Conservation (phyloP, 2,797 vertebrate species). For the Hydrolagus colliei region DNA sequence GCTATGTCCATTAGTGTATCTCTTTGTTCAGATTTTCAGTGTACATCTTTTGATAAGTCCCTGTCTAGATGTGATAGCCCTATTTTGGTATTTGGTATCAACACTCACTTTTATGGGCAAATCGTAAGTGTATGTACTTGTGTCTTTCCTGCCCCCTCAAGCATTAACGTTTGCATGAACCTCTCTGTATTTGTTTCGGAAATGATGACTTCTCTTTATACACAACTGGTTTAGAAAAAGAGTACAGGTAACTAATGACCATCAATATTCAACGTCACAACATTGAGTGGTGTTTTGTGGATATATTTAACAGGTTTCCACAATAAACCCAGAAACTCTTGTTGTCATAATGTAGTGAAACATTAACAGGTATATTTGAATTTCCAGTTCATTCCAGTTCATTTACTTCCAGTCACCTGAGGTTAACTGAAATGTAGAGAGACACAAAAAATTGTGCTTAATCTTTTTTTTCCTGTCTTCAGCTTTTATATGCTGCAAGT, state of each 20-base stretch:
- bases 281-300: not conserved
- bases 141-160: not conserved
- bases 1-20: not conserved
- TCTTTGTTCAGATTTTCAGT: not conserved
- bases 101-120: not conserved
- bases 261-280: not conserved
- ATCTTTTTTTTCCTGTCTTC: no score
- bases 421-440: not conserved
- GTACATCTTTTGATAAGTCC: not conserved
- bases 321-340: not conserved
- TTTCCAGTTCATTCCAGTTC: constrained; percentile 31
- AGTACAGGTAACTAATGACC: not conserved
- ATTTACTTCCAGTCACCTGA: constrained; percentile 19
- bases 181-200: not conserved
- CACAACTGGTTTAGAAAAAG: not conserved
- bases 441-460: not conserved
- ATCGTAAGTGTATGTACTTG: not conserved
- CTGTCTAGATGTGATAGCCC: not conserved
- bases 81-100: not conserved
- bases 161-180: no score
- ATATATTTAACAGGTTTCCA: constrained; percentile 18
- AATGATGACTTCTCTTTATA: not conserved
- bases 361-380: constrained; percentile 28
- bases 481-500: no score
- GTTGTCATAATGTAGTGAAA: not conserved